phyloP scores from a whole-genome alignment of 2,888 invertebrate genomes.

The Neocrepidodera transversa region DNA sequence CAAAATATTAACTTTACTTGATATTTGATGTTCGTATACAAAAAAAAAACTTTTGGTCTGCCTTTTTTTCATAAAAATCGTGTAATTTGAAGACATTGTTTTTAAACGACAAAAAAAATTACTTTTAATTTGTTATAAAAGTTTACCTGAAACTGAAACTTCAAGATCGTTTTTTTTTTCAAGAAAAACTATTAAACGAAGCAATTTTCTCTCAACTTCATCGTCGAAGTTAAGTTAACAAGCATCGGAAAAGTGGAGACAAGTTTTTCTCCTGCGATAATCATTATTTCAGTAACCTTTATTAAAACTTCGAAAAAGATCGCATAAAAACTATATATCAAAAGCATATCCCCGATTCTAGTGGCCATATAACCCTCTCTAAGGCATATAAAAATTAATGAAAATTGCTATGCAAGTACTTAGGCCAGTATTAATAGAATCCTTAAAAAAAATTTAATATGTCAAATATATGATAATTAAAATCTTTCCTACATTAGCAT shows the following conservation, averaged over 20 bases:
- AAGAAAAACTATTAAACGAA: slow-evolving; percentile 17
- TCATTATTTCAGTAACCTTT: slow-evolving; percentile 26
- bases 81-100: no score
- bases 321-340: slow-evolving; percentile 33
- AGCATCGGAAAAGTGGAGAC: slow-evolving; percentile 15
- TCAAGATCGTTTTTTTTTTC: no score
- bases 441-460: no score
- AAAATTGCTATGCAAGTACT: slow-evolving; percentile 30
- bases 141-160: no score
- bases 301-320: slow-evolving; percentile 30
- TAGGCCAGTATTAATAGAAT: background rate
- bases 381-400: slow-evolving; percentile 36
- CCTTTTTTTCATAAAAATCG: no score
- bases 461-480: no score
- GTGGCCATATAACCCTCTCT: slow-evolving; percentile 25
- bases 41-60: no score
- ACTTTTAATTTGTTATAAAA: no score
- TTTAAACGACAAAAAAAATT: no score
- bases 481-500: no score
- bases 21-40: no score
- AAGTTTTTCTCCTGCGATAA: slow-evolving; percentile 12
- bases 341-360: slow-evolving; percentile 30
- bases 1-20: no score
- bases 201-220: slow-evolving; percentile 12
- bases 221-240: slow-evolving; percentile 16